Conservation (phyloP, 2,797 vertebrate genomes). For the Bradypodion ventrale region DNA sequence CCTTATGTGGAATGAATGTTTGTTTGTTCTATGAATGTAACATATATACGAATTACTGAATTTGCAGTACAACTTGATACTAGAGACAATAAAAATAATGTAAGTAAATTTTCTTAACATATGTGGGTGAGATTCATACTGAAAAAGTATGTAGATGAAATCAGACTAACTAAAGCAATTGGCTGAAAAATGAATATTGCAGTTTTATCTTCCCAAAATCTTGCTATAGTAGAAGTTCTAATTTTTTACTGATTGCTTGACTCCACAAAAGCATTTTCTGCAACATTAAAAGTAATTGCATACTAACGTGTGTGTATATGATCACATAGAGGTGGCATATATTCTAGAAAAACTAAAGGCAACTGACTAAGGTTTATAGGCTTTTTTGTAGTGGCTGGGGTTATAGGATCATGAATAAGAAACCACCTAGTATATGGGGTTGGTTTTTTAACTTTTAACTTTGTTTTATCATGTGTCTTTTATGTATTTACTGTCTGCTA, state of each 20-base stretch:
- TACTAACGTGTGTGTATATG: neutral
- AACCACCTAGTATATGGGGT: neutral
- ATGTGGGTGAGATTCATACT: neutral
- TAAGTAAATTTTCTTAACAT: neutral
- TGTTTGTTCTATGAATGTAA: neutral
- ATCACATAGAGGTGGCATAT: neutral
- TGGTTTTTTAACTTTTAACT: too few species aligned
- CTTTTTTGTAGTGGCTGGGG: neutral
- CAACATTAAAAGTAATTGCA: neutral
- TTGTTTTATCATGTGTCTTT: too few species aligned
- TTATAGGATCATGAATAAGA: neutral
- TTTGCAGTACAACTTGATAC: neutral
- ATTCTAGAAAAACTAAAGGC: neutral
- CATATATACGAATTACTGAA: neutral
- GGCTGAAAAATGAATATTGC: neutral
- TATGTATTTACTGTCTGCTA: too few species aligned
- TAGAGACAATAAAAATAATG: neutral
- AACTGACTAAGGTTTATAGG: neutral
- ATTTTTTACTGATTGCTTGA: neutral
- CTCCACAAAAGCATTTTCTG: neutral
- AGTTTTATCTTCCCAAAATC: neutral
- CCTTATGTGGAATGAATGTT: neutral
- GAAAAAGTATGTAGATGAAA: too few species aligned
- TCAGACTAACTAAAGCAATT: neutral
- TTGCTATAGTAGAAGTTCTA: neutral